These are phyloP conservation scores for Epizoanthus ramosus DNA, from an alignment of 92 coral and sea anemone species.

Conservation along the genomic window DNA sequence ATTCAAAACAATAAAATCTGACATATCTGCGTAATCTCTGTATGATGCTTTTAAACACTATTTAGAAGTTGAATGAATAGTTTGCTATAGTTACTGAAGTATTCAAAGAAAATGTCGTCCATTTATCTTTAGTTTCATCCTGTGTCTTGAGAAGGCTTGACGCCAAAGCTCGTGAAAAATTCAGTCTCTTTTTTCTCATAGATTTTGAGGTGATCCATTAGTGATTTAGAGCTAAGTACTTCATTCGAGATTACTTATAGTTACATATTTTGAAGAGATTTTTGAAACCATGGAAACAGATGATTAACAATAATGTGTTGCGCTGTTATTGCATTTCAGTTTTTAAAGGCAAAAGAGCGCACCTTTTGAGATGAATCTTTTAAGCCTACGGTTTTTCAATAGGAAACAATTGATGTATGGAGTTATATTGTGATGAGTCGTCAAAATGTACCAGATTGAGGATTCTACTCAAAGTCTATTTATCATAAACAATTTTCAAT, in stretches of 20 bases:
- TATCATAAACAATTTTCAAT: constrained; percentile 6
- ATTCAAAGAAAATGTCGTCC: constrained; percentile 35
- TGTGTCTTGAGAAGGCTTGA: constrained; percentile 13
- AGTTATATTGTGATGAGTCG: neutral
- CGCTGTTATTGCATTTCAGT: constrained; percentile 24
- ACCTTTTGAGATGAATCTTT: constrained; percentile 1
- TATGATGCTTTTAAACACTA: constrained; percentile 36
- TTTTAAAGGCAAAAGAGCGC: neutral
- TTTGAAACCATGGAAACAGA: constrained; percentile 33
- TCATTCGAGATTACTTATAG: constrained; percentile 32
- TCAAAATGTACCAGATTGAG: constrained; percentile 5
- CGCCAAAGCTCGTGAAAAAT: constrained; percentile 8
- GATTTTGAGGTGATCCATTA: constrained; percentile 39
- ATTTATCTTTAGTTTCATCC: constrained; percentile 35
- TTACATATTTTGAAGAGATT: constrained; percentile 31
- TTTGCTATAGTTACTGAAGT: constrained; percentile 7
- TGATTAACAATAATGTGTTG: constrained; percentile 28
- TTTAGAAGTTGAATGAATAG: constrained; percentile 38
- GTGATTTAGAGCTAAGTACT: constrained; percentile 21
- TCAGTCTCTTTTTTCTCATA: neutral
- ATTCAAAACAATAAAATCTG: constrained; percentile 40
- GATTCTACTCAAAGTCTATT: neutral
- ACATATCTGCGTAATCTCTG: constrained; percentile 35
- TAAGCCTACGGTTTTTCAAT: neutral
- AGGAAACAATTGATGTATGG: constrained; percentile 1